These are phyloP conservation scores for Argyresthia goedartella DNA, from an alignment of 2,888 invertebrate species.

Conservation along the genomic window DNA sequence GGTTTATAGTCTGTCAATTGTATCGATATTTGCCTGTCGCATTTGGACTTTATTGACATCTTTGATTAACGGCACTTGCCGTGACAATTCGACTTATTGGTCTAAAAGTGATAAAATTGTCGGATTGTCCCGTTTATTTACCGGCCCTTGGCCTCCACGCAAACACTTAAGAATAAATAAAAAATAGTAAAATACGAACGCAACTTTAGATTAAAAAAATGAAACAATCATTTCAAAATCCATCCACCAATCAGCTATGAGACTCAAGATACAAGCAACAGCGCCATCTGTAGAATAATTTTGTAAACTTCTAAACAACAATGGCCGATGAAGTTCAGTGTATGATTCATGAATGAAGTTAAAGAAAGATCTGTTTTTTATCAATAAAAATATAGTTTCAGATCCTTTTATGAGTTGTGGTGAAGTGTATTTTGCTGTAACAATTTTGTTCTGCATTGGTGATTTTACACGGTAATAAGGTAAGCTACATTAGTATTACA, in stretches of 20 bases:
- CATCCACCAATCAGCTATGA: not conserved
- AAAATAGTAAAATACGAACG: not conserved
- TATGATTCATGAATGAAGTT: constrained; percentile 1
- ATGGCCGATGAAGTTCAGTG: constrained; percentile 41
- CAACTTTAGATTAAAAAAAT: not conserved
- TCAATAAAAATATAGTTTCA: not conserved
- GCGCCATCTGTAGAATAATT: constrained; percentile 48
- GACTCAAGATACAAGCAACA: not conserved
- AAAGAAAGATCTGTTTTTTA: not conserved
- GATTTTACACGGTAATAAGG: constrained; percentile 16
- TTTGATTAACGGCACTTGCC: no score
- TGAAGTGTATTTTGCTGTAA: not conserved
- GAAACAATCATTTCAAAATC: not conserved
- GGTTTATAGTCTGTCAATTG: no score
- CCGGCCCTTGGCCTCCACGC: not conserved
- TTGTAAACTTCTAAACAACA: constrained; percentile 32
- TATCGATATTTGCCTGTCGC: no score
- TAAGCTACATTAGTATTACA: constrained; percentile 22
- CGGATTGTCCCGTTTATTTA: no score
- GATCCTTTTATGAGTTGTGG: not conserved
- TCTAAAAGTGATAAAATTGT: no score
- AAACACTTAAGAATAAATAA: not conserved
- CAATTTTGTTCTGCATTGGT: not conserved
- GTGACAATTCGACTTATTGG: no score
- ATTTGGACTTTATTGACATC: no score